Conservation (phyloP, 2,888 invertebrate species). For the Tachina fera region DNA sequence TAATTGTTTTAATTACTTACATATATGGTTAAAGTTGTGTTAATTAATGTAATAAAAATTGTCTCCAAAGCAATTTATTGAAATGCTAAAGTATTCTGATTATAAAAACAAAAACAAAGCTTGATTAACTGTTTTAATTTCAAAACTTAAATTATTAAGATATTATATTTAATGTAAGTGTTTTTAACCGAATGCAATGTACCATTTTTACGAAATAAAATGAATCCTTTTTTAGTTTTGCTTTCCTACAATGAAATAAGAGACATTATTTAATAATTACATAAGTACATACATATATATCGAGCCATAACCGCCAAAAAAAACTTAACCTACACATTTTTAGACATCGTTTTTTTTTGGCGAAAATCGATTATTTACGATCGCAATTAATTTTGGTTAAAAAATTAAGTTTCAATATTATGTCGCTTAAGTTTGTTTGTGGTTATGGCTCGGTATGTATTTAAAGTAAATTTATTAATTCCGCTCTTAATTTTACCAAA, state of each 20-base stretch:
- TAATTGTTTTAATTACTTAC: constrained; percentile 27
- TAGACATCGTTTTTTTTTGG: no score
- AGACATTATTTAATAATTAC: neutral
- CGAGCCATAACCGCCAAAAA: no score
- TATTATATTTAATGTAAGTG: constrained; percentile 38
- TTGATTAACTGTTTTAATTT: neutral
- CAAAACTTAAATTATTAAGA: constrained; percentile 12
- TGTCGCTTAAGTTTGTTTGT: no score
- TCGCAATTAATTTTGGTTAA: no score
- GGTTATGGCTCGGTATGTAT: neutral
- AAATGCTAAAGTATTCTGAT: constrained; percentile 36
- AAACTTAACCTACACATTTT: no score
- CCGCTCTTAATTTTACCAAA: neutral
- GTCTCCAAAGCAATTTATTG: constrained; percentile 18
- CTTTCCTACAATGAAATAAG: constrained; percentile 6
- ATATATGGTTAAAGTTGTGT: constrained; percentile 1
- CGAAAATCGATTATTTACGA: no score
- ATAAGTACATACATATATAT: no score
- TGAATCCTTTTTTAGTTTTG: constrained; percentile 23
- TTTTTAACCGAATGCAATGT: constrained; percentile 58
- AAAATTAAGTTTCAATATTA: no score
- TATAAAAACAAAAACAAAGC: neutral
- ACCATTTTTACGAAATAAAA: constrained; percentile 52
- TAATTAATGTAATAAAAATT: neutral
- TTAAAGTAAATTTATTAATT: constrained; percentile 1